A percentile compares a stretch with the other conserved stretches of the same genome.
Conservation (phyloP, 1,140 invertebrate genomes). For the Eumaeus atala region DNA sequence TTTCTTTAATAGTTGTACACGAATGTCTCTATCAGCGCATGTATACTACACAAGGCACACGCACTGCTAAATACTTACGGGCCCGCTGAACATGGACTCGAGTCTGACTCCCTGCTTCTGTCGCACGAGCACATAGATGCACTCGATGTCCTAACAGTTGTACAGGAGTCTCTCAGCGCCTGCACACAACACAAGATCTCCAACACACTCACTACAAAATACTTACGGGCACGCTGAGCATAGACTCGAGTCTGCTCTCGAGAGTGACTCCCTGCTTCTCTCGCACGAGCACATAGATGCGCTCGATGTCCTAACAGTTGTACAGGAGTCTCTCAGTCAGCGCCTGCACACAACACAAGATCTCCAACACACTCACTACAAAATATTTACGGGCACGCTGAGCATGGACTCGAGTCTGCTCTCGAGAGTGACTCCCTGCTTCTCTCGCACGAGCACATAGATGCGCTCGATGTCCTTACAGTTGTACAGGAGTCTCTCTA, state of each 20-base stretch:
- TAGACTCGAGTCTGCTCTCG: slow-evolving; percentile 12
- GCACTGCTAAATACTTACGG: slow-evolving; percentile 21
- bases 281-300: slow-evolving; percentile 22
- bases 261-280: slow-evolving; percentile 14
- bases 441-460: slow-evolving; percentile 22
- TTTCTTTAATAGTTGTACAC: no score
- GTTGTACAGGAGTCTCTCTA: slow-evolving; percentile 22
- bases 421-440: slow-evolving; percentile 12
- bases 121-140: slow-evolving; percentile 22
- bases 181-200: no score
- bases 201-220: no score
- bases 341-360: no score
- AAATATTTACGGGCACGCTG: slow-evolving; percentile 20
- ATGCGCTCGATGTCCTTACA: slow-evolving; percentile 19
- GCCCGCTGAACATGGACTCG: slow-evolving; percentile 17
- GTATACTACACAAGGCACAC: no score
- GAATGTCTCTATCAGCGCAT: no score
- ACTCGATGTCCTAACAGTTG: slow-evolving; percentile 17
- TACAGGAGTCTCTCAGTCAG: slow-evolving; percentile 22
- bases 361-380: no score
- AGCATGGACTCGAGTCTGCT: slow-evolving; percentile 15
- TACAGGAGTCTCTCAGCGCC: no score
- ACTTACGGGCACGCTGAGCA: slow-evolving; percentile 23
- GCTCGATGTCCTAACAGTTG: slow-evolving; percentile 18
- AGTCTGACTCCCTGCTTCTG: slow-evolving; percentile 18